A percentile compares a stretch with the other conserved stretches of the same genome.
phyloP scores from a whole-genome alignment of 2,113 vertebrate species.

The Pollimyrus isidori region DNA sequence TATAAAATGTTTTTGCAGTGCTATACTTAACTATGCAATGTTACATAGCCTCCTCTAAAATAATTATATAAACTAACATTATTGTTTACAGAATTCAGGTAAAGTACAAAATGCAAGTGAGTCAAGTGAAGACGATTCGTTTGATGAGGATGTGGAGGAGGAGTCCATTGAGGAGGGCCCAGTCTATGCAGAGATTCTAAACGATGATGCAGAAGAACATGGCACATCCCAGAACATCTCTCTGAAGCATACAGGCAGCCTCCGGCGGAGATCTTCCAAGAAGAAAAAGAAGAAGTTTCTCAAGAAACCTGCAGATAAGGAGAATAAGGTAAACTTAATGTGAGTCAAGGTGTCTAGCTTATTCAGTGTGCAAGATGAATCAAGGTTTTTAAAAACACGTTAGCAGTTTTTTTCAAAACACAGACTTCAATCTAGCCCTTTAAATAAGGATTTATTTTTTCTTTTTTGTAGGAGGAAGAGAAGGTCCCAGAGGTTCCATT shows the following conservation, averaged over 20 bases:
- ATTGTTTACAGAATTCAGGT: conserved; percentile 15
- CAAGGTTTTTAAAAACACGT: not conserved
- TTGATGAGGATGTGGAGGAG: conserved; percentile 26
- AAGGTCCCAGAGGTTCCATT: conserved; percentile 45
- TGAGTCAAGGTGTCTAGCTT: not conserved
- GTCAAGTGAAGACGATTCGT: conserved; percentile 36
- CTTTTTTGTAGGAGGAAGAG: conserved; percentile 27
- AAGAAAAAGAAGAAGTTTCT: conserved; percentile 9
- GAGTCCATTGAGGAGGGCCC: not conserved
- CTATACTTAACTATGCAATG: not conserved
- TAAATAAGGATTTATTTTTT: not conserved
- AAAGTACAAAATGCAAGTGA: conserved; percentile 17
- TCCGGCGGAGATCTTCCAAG: conserved; percentile 35
- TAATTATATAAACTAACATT: not conserved
- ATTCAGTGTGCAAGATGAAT: not conserved
- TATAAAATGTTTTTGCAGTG: not conserved
- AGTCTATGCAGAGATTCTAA: not conserved
- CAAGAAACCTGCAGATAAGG: conserved; percentile 29
- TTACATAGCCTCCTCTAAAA: not conserved
- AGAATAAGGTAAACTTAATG: conserved; percentile 22
- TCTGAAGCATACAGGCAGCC: conserved; percentile 21
- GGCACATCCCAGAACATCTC: conserved; percentile 34
- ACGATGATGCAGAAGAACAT: not conserved
- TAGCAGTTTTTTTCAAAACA: no score
- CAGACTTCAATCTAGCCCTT: not conserved